Conservation (phyloP, 2,797 vertebrate species). For the Agapornis canus region DNA sequence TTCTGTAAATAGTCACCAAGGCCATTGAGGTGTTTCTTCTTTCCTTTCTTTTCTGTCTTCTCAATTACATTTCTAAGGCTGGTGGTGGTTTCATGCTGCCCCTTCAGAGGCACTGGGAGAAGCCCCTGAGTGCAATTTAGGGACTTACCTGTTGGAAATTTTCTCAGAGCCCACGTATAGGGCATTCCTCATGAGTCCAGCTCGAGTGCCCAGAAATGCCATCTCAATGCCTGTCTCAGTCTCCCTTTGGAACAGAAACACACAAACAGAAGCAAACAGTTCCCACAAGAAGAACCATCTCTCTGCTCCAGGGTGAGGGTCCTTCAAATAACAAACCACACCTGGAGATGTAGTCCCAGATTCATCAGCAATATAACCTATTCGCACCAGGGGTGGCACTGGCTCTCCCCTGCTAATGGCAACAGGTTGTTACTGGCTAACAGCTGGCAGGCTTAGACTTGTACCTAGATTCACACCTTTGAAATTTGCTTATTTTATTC, state of each 20-base stretch:
- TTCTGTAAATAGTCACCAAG: background rate
- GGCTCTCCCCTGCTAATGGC: background rate
- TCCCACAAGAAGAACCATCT: background rate
- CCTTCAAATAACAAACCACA: background rate
- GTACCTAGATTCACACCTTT: background rate
- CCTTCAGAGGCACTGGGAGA: background rate
- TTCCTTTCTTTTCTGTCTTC: background rate
- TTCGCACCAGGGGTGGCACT: background rate
- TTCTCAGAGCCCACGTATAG: constrained; percentile 88
- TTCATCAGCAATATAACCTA: background rate
- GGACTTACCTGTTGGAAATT: constrained; percentile 85
- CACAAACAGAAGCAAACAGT: background rate
- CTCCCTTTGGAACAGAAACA: constrained; percentile 64
- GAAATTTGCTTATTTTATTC: background rate
- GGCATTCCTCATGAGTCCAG: constrained; percentile 87
- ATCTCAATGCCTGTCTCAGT: constrained; percentile 84
- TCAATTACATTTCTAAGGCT: background rate
- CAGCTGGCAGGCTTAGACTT: background rate
- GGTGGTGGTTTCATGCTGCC: background rate
- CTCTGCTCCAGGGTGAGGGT: background rate
- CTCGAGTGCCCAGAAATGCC: constrained; percentile 92
- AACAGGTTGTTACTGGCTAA: background rate
- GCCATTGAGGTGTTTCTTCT: background rate
- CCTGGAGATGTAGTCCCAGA: background rate
- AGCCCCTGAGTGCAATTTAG: background rate